Evolutionary conservation across 1,140 invertebrate species (phyloP), one percentile per base, ranked within the genome.

Genomic region (Amyelois transitella): DNA sequence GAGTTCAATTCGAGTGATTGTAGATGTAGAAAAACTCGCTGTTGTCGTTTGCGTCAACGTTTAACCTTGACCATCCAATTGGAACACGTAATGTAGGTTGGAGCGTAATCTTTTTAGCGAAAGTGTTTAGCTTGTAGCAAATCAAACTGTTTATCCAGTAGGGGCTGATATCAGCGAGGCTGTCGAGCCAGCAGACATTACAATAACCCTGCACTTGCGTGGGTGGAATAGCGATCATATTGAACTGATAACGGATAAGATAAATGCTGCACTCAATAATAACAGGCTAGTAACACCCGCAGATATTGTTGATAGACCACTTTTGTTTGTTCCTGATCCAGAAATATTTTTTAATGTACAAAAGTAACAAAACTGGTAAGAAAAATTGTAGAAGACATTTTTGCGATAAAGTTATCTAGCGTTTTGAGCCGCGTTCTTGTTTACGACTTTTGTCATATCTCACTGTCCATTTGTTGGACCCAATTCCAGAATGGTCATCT

Each of bases 181-280:
- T 20, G 38, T 51, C 51, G 55, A 28, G 51, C 45, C 43, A 43
- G 62, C 49, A 58, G 52, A 55, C 52, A 59, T 55, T 53, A 64
- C 51, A 58, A 55, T 67, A 66, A 53, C 64, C 60, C 58, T 60
- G 65, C 62, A 69, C 67, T 65, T 56, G 55, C 62, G 76, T 73
- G 70, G 69, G 66, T 65, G 64, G 68, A 70, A 77, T 78, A 73
- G 69, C 75, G 75, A 73, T 78, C 70, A 82, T 86, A 86, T 81
- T 83, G 71, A 66, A 65, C 72, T 72, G 81, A 84, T 86, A 86
- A 70, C 62, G 63, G 81, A 84, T 86, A 64, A 86, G 83, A 86
- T 86, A 82, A 77, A 66, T 19, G 55, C 62, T 77, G 74, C 74
- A 86, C 69, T 68, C 67, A 75, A 82, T 79, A 78, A 68, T 72